phyloP scores from a whole-genome alignment of 2,888 invertebrate genomes.

The Pasiphila rectangulata region DNA sequence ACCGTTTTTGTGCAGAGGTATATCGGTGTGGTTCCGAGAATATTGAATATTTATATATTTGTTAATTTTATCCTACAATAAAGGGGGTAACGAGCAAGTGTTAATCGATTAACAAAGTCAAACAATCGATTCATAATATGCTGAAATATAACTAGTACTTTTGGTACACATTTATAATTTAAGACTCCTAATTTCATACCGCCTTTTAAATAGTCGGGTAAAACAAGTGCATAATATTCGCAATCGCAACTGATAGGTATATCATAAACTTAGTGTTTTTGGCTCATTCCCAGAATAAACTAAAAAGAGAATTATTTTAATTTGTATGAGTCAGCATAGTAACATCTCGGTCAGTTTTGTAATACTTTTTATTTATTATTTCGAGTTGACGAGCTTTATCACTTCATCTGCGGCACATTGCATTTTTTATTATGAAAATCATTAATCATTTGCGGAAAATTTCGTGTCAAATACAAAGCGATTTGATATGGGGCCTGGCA shows the following conservation, averaged over 20 bases:
- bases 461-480: constrained; percentile 16
- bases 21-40: too few species aligned
- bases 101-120: too few species aligned
- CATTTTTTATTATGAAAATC: constrained; percentile 9
- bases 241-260: constrained; percentile 32
- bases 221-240: constrained; percentile 23
- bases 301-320: constrained; percentile 40
- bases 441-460: constrained; percentile 11
- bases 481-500: background rate
- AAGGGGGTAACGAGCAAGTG: too few species aligned
- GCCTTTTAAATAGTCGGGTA: too few species aligned
- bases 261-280: constrained; percentile 38
- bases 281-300: constrained; percentile 46
- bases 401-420: constrained; percentile 16
- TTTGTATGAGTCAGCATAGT: constrained; percentile 37
- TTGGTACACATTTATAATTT: too few species aligned
- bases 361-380: constrained; percentile 35
- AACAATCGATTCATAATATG: constrained; percentile 2
- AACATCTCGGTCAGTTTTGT: constrained; percentile 29
- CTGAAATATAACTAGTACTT: too few species aligned
- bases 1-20: constrained; percentile 14
- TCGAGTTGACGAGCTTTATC: constrained; percentile 27
- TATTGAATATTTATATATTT: too few species aligned
- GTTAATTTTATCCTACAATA: too few species aligned
- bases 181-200: too few species aligned